These are phyloP conservation scores for Cephus spinipes DNA, from an alignment of 2,888 invertebrate genomes.

Conservation along the genomic window DNA sequence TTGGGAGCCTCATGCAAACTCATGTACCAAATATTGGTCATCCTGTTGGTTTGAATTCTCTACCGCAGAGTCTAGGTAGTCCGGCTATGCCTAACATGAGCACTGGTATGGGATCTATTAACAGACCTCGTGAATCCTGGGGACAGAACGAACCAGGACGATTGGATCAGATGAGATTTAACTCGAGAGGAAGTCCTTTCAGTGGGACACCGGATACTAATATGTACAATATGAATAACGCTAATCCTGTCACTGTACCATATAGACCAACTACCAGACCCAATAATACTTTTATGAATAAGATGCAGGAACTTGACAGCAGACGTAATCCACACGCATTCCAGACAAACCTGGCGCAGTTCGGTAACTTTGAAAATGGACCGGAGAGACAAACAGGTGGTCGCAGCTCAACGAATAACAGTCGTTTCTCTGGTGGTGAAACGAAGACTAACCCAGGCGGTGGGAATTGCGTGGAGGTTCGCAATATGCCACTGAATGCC, in stretches of 20 bases:
- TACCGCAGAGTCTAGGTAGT: slow-evolving; percentile 35
- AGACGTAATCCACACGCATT: slow-evolving; percentile 74
- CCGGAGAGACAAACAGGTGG: slow-evolving; percentile 45
- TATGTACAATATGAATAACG: slow-evolving; percentile 15
- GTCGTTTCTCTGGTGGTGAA: slow-evolving; percentile 31
- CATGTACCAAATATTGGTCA: slow-evolving; percentile 46
- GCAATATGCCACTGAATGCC: slow-evolving; percentile 79
- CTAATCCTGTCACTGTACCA: slow-evolving; percentile 61
- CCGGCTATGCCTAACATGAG: slow-evolving; percentile 34
- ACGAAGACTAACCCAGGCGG: slow-evolving; percentile 10
- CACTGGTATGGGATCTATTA: slow-evolving; percentile 29
- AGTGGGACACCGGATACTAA: slow-evolving; percentile 36
- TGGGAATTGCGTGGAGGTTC: slow-evolving; percentile 76
- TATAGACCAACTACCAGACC: slow-evolving; percentile 69
- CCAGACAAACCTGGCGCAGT: slow-evolving; percentile 40
- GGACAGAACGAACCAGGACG: slow-evolving; percentile 37
- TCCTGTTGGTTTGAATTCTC: slow-evolving; percentile 36
- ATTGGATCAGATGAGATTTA: slow-evolving; percentile 43
- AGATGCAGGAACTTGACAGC: slow-evolving; percentile 67
- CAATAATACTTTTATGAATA: slow-evolving; percentile 34
- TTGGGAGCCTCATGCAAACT: slow-evolving; percentile 48
- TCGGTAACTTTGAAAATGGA: slow-evolving; percentile 35
- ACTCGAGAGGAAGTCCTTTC: slow-evolving; percentile 44
- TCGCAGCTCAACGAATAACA: slow-evolving; percentile 34
- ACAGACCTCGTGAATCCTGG: slow-evolving; percentile 43